Base-by-base conservation (phyloP, 2,113 vertebrate species). In the Alectura lathami region DNA sequence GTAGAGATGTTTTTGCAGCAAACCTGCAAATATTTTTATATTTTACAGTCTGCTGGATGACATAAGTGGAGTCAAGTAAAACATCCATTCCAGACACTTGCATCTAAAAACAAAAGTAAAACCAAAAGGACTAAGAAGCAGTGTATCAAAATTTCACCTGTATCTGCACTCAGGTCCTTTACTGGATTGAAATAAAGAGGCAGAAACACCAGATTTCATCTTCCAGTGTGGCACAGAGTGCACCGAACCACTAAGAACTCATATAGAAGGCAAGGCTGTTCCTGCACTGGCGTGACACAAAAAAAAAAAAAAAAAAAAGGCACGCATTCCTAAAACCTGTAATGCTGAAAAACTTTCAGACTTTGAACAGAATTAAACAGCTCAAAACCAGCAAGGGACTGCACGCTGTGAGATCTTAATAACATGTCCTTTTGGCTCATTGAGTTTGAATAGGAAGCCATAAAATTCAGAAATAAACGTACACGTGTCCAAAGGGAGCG, bases 401-500 rank as follows among this genome's bases (percentile, higher is more conserved):
- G 32, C 67, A 81, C 78, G 64, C 93, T 96, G 88, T 27, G 88
- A 93, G 79, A 95, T 90, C 80, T 91, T 95, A 94, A 94, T 95
- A 94, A 89, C 89, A 93, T 47, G 38, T 72, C 77, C 67, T 96
- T 92, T 95, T 90, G 95, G 95, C 94, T 96, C 88, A 97, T 90
- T 96, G 94, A 88, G 38, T 95, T 96, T 93, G 88, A 97, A 95
- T 81, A 94, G 94, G 88, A 95, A 92, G 86, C 78, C 86, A 96
- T 96, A 93, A 95, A 91, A 96, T 70, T 86, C 67, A 74, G 91
- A 92, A 77, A 84, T 83, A 96, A 93, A 94, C 0, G 59, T 48
- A 86, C 30, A 60, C 0, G 11, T 15, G 12, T 68, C 78, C 75
- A 84, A 95, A 86, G 67, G 34, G 73, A 91, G 72, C 11, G 24